These are phyloP conservation scores for Ormyrus pomaceus DNA, from an alignment of 2,888 invertebrate species.

Conservation along the genomic window DNA sequence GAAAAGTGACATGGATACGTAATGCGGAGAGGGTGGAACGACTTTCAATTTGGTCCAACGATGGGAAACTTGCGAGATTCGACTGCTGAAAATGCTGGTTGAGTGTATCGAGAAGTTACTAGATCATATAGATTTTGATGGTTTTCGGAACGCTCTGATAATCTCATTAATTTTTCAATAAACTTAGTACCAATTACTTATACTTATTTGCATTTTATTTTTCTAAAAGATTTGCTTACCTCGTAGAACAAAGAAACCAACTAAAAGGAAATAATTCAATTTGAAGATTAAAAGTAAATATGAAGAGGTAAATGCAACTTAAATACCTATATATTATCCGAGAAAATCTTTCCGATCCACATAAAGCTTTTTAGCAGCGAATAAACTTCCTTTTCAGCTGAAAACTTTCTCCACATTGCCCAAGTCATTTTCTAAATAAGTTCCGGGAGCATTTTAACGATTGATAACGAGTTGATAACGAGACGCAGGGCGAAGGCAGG, in stretches of 20 bases:
- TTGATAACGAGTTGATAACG: slow-evolving; percentile 24
- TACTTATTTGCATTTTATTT: neutral
- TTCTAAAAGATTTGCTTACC: too few relatives aligned
- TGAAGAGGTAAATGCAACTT: neutral
- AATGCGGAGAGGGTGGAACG: neutral
- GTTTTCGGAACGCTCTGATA: neutral
- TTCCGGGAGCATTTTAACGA: neutral
- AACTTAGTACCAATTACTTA: neutral
- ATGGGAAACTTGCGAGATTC: neutral
- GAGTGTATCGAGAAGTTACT: too few relatives aligned
- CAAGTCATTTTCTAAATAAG: neutral
- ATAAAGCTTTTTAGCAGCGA: neutral
- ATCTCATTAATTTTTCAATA: neutral
- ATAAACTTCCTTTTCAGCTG: neutral
- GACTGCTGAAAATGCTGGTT: neutral
- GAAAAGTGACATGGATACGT: neutral
- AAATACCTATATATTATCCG: neutral
- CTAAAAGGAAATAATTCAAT: neutral
- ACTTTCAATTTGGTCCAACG: neutral
- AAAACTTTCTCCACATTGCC: neutral
- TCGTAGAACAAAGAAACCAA: neutral
- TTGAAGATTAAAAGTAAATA: neutral
- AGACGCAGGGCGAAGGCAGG: neutral
- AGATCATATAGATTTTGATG: neutral
- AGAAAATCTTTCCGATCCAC: neutral